These are phyloP conservation scores for Ormyrus labotus DNA, from an alignment of 2,888 invertebrate species.

Conservation along the genomic window DNA sequence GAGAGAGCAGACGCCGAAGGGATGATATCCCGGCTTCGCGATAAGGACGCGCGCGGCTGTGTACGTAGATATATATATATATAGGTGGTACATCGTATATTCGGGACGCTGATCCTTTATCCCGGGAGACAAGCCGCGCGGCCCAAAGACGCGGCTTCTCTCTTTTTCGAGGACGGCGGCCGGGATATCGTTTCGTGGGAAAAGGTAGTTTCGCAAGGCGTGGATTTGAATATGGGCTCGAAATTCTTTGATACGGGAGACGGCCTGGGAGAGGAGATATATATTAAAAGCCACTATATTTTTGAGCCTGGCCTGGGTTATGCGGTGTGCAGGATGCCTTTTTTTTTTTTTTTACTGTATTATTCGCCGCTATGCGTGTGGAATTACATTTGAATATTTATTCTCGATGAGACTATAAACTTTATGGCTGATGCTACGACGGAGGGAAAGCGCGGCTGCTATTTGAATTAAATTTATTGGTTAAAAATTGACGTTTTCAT, in stretches of 20 bases:
- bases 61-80: slow-evolving; percentile 54
- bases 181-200: neutral
- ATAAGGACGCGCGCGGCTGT: slow-evolving; percentile 25
- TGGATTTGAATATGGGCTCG: slow-evolving; percentile 49
- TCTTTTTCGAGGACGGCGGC: neutral
- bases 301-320: slow-evolving; percentile 20
- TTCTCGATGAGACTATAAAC: slow-evolving; percentile 13
- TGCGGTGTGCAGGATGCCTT: slow-evolving; percentile 13
- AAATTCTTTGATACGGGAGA: slow-evolving; percentile 45
- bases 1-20: slow-evolving; percentile 36
- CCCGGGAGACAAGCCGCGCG: slow-evolving; percentile 35
- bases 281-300: slow-evolving; percentile 49
- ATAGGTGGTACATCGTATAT: slow-evolving; percentile 63
- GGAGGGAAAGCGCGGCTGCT: neutral
- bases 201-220: slow-evolving; percentile 39
- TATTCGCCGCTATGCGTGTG: neutral
- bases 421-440: slow-evolving; percentile 1
- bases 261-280: slow-evolving; percentile 5
- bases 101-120: slow-evolving; percentile 69
- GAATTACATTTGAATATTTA: slow-evolving; percentile 47
- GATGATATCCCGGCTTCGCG: slow-evolving; percentile 28
- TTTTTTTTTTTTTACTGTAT: slow-evolving; percentile 2
- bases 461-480: no score
- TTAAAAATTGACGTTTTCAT: no score
- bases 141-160: neutral